These are phyloP conservation scores for Oxycera nigricornis DNA, from an alignment of 2,888 invertebrate genomes.

Conservation along the genomic window DNA sequence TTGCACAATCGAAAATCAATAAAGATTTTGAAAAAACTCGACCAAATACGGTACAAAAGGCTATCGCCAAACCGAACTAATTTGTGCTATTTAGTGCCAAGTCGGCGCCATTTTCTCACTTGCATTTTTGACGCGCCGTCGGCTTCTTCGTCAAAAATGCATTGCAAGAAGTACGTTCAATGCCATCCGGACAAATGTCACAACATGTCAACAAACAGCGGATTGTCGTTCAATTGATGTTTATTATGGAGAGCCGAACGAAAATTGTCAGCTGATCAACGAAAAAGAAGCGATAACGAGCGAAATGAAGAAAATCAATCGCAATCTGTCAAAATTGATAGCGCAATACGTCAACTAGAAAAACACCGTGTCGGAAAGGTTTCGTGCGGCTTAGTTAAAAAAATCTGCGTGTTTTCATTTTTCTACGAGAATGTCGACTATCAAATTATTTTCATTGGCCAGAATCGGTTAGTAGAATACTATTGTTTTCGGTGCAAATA, in stretches of 20 bases:
- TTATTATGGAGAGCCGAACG: neutral
- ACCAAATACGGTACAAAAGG: neutral
- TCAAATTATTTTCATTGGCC: slow-evolving; percentile 56
- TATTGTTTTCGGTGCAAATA: neutral
- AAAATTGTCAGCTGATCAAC: too few relatives aligned
- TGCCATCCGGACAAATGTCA: neutral
- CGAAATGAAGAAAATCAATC: neutral
- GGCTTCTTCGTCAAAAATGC: neutral
- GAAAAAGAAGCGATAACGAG: too few relatives aligned
- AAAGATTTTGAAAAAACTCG: neutral
- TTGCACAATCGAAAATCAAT: neutral
- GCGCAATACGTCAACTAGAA: neutral
- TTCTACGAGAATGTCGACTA: slow-evolving; percentile 48
- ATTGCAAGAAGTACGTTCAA: neutral
- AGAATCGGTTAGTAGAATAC: slow-evolving; percentile 55
- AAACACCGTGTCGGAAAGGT: neutral
- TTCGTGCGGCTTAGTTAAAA: too few relatives aligned
- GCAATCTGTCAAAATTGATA: slow-evolving; percentile 18
- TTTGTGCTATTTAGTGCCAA: neutral
- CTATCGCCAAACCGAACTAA: too few relatives aligned
- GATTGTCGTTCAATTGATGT: neutral
- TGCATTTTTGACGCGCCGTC: slow-evolving; percentile 26
- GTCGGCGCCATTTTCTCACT: slow-evolving; percentile 34
- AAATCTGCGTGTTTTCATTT: too few relatives aligned
- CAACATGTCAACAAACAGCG: slow-evolving; percentile 14